Evolutionary conservation across 2,113 vertebrate species (phyloP), one percentile per base, ranked within the genome.

Genomic region (Puma concolor): DNA sequence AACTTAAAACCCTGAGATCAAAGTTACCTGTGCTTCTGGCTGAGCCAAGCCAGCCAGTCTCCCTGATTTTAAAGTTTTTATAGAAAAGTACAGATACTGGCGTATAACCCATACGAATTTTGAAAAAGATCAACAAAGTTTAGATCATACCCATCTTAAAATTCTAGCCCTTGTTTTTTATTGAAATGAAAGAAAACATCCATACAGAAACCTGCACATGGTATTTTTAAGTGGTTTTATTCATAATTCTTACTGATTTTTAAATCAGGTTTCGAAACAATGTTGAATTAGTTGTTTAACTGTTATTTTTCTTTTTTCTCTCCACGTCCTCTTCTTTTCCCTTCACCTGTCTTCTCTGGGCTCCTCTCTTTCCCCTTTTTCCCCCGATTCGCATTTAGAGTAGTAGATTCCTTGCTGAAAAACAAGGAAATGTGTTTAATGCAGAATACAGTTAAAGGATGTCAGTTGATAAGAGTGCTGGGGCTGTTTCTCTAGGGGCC

Each of bases 391-490:
- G 83, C 27, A 36, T 69, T 86, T 90, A 67, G 64, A 71, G 29
- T 54, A 72, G 63, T 31, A 85, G 25, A 50, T 96, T 95, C 36
- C 44, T 89, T 85, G 44, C n/a, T 91, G 31, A 41, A 64, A 91
- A 87, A 71, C 15, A 94, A 87, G 33, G 67, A 88, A 88, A 57
- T 48, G 5, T 54, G 29, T 94, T 97, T 87, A 79, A 64, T 79
- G 27, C 50, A 63, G n/a, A 87, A 54, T 69, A 91, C 25, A 91
- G 0, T 94, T 60, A 82, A 91, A 91, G 16, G 91, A 31, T 90
- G 6, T 90, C 44, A n/a, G 13, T 44, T 63, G 23, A 63, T 66
- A 64, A 64, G 84, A 48, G 4, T 85, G 54, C 15, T 91, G 87
- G 9, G 81, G 9, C 31, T 17, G 0, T 91, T 97, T 96, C 23